Base-by-base conservation (phyloP, 1,140 invertebrate species). In the Cheumatopsyche charites region DNA sequence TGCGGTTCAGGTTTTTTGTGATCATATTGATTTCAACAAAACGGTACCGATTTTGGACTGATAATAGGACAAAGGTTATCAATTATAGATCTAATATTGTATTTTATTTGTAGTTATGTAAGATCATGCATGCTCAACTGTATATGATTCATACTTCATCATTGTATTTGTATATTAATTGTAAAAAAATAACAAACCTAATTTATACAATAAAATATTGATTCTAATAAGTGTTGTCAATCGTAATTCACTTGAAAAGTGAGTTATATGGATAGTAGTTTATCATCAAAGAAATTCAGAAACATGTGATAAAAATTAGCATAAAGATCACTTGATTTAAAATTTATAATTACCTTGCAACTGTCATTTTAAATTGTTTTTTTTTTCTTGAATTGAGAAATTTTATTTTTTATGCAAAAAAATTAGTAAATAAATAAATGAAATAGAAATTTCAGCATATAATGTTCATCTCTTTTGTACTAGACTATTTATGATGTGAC, bases 21-120 rank as follows among this genome's bases (percentile, higher is more conserved):
- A 68, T 68, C 47, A 55, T 68, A 68, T 68, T 68, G 47, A 68
- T 68, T 68, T 68, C 21, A 45, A 55, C 15, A 55, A n/a, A 67
- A 67, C 65, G 15, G 55, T 68, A 55, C 47, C 29, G n/a, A 21
- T 68, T 26, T 47, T 15, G 66, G 66, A 68, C 66, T 68, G 66
- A 55, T 41, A 29, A 63, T 29, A 55, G 66, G 29, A 21, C 29
- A 55, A 41, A 55, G 42, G 17, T 68, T 43, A 29, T 52, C 15
- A 47, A 41, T 68, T 26, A 29, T 55, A 58, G 49, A 55, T 55
- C 47, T 68, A 55, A 68, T 68, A 5, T 68, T 55, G 47, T 68
- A 68, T 68, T 68, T 55, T 68, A 66, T 66, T 66, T 66, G 45
- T 65, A 65, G 17, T 66, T 66, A 12, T 4, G 4, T 23, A 6